These are phyloP conservation scores for Psophia crepitans DNA, from an alignment of 2,113 vertebrate genomes.

Conservation along the genomic window DNA sequence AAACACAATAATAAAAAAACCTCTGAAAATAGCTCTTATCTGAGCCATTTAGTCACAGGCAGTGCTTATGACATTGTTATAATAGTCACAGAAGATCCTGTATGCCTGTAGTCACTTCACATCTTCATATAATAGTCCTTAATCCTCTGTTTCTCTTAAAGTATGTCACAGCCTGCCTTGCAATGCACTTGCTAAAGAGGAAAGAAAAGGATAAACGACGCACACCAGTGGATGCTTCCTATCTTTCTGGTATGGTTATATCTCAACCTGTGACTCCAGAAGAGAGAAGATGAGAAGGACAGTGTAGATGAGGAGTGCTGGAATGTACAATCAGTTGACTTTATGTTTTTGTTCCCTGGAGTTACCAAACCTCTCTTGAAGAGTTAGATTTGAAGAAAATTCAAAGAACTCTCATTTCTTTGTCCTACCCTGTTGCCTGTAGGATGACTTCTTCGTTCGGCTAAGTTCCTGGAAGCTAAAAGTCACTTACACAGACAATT, in stretches of 20 bases:
- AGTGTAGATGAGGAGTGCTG: neutral
- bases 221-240: neutral
- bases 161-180: neutral
- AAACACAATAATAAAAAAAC: neutral
- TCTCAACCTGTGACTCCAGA: neutral
- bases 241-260: neutral
- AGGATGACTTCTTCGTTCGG: conserved; percentile 39
- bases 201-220: neutral
- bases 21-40: neutral
- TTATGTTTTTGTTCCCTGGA: neutral
- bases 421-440: conserved; percentile 26
- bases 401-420: neutral
- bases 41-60: neutral
- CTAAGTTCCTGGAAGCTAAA: conserved; percentile 41
- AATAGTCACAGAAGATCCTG: neutral
- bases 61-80: neutral
- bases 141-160: neutral
- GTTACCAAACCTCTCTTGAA: conserved; percentile 9
- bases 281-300: neutral
- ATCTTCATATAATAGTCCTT: neutral
- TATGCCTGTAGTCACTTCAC: neutral
- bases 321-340: neutral
- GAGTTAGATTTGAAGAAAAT: conserved; percentile 36
- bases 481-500: conserved; percentile 14
- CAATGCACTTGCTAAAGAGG: neutral